Base-by-base conservation (phyloP, 2,797 vertebrate genomes). In the Xenops minutus region DNA sequence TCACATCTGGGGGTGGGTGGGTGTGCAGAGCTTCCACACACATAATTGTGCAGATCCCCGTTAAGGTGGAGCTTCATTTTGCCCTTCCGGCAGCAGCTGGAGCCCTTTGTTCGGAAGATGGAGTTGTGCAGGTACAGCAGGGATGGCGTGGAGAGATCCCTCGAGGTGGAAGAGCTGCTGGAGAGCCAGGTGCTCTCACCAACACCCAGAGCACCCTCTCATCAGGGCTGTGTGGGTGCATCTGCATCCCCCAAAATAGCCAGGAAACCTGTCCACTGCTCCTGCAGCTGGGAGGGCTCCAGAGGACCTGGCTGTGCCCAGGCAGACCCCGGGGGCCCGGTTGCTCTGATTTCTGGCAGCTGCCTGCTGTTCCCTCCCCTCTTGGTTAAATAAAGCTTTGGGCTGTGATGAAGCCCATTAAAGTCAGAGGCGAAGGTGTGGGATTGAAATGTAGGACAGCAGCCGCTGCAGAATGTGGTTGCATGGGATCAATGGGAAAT, bases 401-500 rank as follows among this genome's bases (percentile, higher is more conserved):
- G 96, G 96, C 92, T 83, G 94, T 93, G 95, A 92, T 95, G 95
- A 92, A 95, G 93, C 92, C 95, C 95, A 95, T 96, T 97, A 94
- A 88, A 97, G 96, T 95, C 95, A 91, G 93, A 95, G 92, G 85
- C 30, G n/a, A 95, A 96, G 93, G 92, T 96, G 96, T 95, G 92
- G 95, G 96, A 95, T 95, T 96, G 96, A 97, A 97, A 96, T 95
- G 95, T 96, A 97, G 95, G 93, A 94, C 95, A 96, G 94, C 92
- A 94, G 95, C 92, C 88, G 76, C 96, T 96, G 94, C 96, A 94
- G 94, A 95, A 71, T 92, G 93, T 94, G 96, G 96, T 95, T 95
- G 94, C 88, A 49, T 87, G 85, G 94, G 89, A 96, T 97, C 96
- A 72, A 97, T 97, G 93, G 85, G 66, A 86, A 91, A 97, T 97